A percentile compares a stretch with the other conserved stretches of the same genome.
Evolutionary conservation across 2,888 invertebrate genomes (phyloP).

Genomic region (Hypolimnas misippus): DNA sequence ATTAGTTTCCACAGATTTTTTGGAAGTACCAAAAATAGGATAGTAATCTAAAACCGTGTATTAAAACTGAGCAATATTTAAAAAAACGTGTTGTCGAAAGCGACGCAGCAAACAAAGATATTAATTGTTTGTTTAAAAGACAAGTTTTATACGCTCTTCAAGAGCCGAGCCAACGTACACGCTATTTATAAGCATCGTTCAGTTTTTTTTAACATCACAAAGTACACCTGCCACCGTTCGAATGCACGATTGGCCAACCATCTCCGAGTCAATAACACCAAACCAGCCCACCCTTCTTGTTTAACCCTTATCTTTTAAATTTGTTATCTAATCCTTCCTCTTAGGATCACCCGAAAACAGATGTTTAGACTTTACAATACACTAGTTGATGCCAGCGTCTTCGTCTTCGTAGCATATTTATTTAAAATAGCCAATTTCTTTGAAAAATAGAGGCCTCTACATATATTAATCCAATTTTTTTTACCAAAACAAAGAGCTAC

Average conservation of each 20-base stretch:
- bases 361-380: slow-evolving; percentile 21
- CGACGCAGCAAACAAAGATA: slow-evolving; percentile 4
- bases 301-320: slow-evolving; percentile 63
- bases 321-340: slow-evolving; percentile 41
- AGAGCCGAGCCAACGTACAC: slow-evolving; percentile 48
- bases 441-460: no score
- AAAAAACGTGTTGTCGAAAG: not conserved
- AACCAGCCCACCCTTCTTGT: slow-evolving; percentile 67
- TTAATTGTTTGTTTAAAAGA: slow-evolving; percentile 37
- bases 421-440: no score
- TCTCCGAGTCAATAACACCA: slow-evolving; percentile 71
- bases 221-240: slow-evolving; percentile 62
- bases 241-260: slow-evolving; percentile 64
- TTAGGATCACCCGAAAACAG: slow-evolving; percentile 36
- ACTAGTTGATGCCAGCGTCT: no score
- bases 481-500: no score
- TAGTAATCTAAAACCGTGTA: not conserved
- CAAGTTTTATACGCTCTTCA: slow-evolving; percentile 31
- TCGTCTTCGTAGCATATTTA: no score
- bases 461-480: no score
- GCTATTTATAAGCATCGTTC: slow-evolving; percentile 76
- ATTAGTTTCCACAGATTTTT: no score
- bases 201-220: slow-evolving; percentile 53
- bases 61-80: not conserved
- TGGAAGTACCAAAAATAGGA: not conserved